Evolutionary conservation across 2,113 vertebrate genomes (phyloP).

Genomic region (Chaetodon auriga): DNA sequence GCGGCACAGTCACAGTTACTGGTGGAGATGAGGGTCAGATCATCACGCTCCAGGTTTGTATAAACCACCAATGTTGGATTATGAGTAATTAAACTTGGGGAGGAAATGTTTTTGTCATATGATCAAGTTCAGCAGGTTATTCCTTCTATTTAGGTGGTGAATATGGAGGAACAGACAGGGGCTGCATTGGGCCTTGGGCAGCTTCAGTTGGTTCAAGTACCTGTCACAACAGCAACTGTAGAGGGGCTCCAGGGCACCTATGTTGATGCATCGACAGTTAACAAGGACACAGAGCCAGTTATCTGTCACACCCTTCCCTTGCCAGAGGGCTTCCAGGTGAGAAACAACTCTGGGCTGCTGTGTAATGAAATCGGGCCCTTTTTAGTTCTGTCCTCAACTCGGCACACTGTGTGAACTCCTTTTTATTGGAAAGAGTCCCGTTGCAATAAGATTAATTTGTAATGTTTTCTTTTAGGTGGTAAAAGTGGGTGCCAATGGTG

Average conservation of each 20-base stretch:
- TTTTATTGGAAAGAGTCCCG: neutral
- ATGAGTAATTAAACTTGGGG: neutral
- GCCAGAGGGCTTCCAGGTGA: conserved; percentile 95
- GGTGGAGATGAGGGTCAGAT: conserved; percentile 96
- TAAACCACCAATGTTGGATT: neutral
- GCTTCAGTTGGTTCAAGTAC: conserved; percentile 97
- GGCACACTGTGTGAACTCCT: neutral
- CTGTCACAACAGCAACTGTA: conserved; percentile 93
- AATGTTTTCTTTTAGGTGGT: conserved; percentile 86
- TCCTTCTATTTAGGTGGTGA: conserved; percentile 88
- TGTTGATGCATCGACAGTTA: conserved; percentile 87
- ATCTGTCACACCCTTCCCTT: conserved; percentile 98
- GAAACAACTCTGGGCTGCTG: neutral
- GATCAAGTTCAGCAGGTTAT: neutral
- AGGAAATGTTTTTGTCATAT: neutral
- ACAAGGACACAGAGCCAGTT: conserved; percentile 94
- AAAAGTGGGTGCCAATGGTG: conserved; percentile 98
- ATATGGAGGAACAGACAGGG: conserved; percentile 96
- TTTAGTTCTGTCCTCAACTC: neutral
- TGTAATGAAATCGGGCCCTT: no score
- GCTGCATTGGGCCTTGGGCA: conserved; percentile 93
- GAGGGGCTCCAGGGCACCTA: conserved; percentile 95
- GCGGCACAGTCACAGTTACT: conserved; percentile 80
- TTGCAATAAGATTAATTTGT: neutral
- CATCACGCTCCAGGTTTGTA: conserved; percentile 90